Evolutionary conservation across 2,888 invertebrate genomes (phyloP), one percentile per base, ranked within the genome.

Genomic region (Pachydiplax longipennis): DNA sequence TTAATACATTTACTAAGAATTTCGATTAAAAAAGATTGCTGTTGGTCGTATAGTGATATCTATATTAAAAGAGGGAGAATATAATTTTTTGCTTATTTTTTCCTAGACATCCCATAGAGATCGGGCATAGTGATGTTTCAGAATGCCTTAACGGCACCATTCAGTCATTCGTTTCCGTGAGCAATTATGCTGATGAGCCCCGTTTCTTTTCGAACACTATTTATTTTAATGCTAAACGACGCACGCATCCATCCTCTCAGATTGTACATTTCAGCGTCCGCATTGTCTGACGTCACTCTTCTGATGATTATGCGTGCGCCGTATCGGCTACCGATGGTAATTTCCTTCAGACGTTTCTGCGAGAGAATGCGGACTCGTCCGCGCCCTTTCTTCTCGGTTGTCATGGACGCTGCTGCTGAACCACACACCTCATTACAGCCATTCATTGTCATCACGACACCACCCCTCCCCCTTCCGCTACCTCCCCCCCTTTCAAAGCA

Each of bases 371-470:
- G 40, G 61, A 37, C 58, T n/a, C 61, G 37, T 31, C 61, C 87
- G 53, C 22, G 58, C 13, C 61, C 87, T 87, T 87, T 87, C 87
- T 87, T 87, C 87, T 37, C 87, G 87, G 61, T 61, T 61, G 83
- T 61, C 58, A 44, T 83, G 83, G 83, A 83, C 58, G 87, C 87
- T 87, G 87, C 58, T 87, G 87, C 58, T 87, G n/a, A 61, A 58
- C 83, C 83, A 35, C 83, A 83, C 83, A 87, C 87, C 87, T 87
- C 87, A 87, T 87, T 87, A 87, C 87, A 87, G 87, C 87, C 87
- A 87, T 87, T 87, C 87, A 87, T 87, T 87, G 87, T 87, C 87
- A 35, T 58, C 83, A 58, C 83, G 37, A 37, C 37, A 31, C 83
- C 83, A 53, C 31, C 44, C 1, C 25, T 13, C 31, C 22, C 1